Percentiles rank a stretch among this genome's conserved stretches.
These are phyloP conservation scores for Eclectus roratus DNA, from an alignment of 2,113 vertebrate species.

Conservation along the genomic window DNA sequence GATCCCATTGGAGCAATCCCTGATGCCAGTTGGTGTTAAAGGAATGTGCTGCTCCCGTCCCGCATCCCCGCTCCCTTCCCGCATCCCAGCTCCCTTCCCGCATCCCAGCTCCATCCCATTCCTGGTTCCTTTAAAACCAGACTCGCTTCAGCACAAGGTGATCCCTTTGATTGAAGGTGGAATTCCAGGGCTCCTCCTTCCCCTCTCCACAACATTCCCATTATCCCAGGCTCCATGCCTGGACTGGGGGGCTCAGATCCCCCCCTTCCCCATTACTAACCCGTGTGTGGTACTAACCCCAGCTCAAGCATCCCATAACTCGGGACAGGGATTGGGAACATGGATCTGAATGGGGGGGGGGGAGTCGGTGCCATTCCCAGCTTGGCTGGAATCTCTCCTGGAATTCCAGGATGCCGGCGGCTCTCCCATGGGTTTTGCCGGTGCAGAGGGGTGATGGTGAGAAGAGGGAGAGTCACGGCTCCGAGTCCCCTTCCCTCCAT, in stretches of 20 bases:
- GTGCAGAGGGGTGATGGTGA: not conserved
- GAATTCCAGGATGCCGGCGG: not conserved
- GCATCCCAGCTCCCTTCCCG: fast-evolving
- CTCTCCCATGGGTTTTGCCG: too few species aligned
- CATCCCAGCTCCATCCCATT: not conserved
- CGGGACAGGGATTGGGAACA: not conserved
- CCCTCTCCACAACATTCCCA: not conserved
- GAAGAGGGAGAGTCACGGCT: not conserved
- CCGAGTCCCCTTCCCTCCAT: not conserved
- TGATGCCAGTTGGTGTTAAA: not conserved
- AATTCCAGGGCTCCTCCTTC: not conserved
- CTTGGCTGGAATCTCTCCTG: not conserved
- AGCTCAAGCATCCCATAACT: not conserved
- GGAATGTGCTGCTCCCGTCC: not conserved
- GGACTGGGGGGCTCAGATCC: too few species aligned
- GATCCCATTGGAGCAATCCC: not conserved
- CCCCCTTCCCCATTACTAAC: not conserved
- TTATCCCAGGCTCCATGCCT: not conserved
- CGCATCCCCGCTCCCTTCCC: fast-evolving
- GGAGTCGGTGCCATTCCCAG: not conserved
- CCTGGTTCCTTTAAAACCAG: not conserved
- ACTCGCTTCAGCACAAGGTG: not conserved
- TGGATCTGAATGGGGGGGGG: not conserved
- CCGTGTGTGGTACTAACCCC: not conserved
- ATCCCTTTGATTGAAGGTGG: not conserved